phyloP scores from a whole-genome alignment of 2,113 vertebrate species.

The Oncorhynchus clarkii region DNA sequence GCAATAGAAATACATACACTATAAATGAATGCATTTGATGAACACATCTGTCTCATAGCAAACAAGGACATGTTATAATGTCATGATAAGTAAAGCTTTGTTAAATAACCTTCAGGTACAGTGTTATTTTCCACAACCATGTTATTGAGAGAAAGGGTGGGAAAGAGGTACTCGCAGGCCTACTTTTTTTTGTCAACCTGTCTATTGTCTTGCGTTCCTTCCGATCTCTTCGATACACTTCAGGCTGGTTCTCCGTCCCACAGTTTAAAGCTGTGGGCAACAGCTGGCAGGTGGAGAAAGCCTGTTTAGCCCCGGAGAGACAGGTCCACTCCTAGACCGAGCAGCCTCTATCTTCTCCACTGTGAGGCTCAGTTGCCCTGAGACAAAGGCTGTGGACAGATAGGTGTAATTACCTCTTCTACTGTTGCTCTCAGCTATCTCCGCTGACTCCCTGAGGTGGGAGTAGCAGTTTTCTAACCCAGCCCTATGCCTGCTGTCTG shows the following conservation, averaged over 20 bases:
- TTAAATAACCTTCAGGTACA: background rate
- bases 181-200: conserved; percentile 2
- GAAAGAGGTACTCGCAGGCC: background rate
- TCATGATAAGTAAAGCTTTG: background rate
- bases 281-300: conserved; percentile 81
- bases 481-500: conserved; percentile 61
- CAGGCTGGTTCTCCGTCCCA: background rate
- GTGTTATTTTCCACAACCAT: background rate
- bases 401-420: conserved; percentile 92
- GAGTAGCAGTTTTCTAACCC: conserved; percentile 28
- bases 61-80: background rate
- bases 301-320: background rate
- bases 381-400: conserved; percentile 91
- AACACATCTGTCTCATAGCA: background rate
- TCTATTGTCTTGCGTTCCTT: conserved; percentile 26
- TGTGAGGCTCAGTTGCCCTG: conserved; percentile 79
- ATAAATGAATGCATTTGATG: background rate
- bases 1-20: too few species aligned
- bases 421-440: conserved; percentile 85
- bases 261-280: conserved; percentile 57
- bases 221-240: conserved; percentile 21
- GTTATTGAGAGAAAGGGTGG: background rate
- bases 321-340: conserved; percentile 75
- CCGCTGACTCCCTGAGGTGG: conserved; percentile 63
- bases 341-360: conserved; percentile 78